These are phyloP conservation scores for Siderastrea radians DNA, from an alignment of 92 coral and sea anemone species.

Conservation along the genomic window DNA sequence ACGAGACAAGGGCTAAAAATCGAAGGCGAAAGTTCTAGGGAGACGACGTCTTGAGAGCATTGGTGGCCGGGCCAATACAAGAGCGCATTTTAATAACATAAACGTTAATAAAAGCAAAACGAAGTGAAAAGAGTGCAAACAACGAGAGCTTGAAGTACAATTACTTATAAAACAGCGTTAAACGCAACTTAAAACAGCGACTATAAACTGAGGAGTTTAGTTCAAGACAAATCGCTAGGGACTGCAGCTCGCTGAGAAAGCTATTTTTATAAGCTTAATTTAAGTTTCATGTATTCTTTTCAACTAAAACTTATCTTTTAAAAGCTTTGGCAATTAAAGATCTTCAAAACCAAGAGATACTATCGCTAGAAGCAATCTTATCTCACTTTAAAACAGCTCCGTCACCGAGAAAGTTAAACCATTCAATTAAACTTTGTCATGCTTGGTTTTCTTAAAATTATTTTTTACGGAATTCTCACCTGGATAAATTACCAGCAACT, in stretches of 20 bases:
- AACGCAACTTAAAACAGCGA: background rate
- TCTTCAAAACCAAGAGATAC: background rate
- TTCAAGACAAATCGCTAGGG: background rate
- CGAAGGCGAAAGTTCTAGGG: background rate
- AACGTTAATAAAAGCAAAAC: background rate
- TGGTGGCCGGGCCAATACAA: background rate
- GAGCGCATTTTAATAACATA: background rate
- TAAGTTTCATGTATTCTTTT: background rate
- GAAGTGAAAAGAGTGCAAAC: background rate
- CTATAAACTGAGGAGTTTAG: background rate
- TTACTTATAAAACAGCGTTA: background rate
- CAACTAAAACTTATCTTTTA: background rate
- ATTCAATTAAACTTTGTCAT: background rate
- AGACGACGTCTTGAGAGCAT: background rate
- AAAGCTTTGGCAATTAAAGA: background rate
- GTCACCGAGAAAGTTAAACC: background rate
- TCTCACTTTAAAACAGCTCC: background rate
- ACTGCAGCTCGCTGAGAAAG: constrained; percentile 1
- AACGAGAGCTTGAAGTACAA: background rate
- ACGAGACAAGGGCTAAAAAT: background rate
- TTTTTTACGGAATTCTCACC: background rate
- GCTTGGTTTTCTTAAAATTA: background rate
- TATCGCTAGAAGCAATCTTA: background rate
- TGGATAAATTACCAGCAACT: too few relatives aligned
- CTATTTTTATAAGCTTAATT: constrained; percentile 21